Percentiles rank a stretch among this genome's conserved stretches.
Conservation (phyloP, 2,113 vertebrate species). For the Zingel zingel region DNA sequence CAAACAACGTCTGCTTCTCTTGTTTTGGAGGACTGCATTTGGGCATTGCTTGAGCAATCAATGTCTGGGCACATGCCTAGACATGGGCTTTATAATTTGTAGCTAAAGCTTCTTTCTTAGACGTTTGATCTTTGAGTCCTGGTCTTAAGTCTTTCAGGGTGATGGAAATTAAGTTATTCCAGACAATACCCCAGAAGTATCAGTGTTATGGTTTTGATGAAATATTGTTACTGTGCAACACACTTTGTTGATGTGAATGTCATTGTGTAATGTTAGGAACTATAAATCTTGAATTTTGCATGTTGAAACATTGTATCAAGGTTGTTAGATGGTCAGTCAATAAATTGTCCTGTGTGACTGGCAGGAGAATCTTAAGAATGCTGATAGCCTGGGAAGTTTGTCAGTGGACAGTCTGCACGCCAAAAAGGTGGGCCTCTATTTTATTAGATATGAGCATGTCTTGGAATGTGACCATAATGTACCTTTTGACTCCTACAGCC, state of each 20-base stretch:
- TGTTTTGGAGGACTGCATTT: background rate
- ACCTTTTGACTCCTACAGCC: slow-evolving; percentile 54
- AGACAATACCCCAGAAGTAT: slow-evolving; percentile 5
- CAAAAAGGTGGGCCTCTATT: slow-evolving; percentile 77
- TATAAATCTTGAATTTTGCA: background rate
- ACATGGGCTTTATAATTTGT: slow-evolving; percentile 14
- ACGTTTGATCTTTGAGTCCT: slow-evolving; percentile 27
- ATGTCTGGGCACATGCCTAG: slow-evolving; percentile 36
- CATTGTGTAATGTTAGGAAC: background rate
- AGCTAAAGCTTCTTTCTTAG: slow-evolving; percentile 17
- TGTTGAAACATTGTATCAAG: slow-evolving; percentile 45
- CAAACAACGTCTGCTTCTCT: background rate
- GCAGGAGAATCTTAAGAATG: slow-evolving; percentile 86
- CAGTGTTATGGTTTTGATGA: background rate
- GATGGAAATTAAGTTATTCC: slow-evolving; percentile 27
- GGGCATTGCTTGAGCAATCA: slow-evolving; percentile 15
- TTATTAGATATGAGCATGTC: slow-evolving; percentile 82
- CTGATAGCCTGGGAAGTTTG: slow-evolving; percentile 71
- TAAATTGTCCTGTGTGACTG: slow-evolving; percentile 76
- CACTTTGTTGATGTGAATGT: background rate
- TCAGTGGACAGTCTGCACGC: slow-evolving; percentile 69
- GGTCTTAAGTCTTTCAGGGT: background rate
- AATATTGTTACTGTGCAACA: background rate
- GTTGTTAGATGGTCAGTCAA: slow-evolving; percentile 72
- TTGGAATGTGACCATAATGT: slow-evolving; percentile 77